Conservation (phyloP, 1,140 invertebrate species). For the Aphelenchoides avenae region DNA sequence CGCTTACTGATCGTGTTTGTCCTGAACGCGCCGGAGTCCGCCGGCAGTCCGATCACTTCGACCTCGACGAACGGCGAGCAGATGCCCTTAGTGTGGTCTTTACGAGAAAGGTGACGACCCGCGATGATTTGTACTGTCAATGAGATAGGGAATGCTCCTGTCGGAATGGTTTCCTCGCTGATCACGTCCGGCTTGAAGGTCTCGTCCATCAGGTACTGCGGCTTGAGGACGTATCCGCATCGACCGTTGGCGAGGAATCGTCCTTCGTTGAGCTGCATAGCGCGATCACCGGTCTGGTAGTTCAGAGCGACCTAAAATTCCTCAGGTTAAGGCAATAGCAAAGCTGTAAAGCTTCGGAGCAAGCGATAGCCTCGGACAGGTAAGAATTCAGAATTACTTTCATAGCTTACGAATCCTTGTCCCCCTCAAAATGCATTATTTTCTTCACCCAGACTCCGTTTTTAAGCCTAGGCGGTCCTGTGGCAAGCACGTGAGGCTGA, state of each 20-base stretch:
- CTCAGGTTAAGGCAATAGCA: conserved; percentile 3
- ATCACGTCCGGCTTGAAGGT: conserved; percentile 72
- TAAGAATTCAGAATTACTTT: too few relatives aligned
- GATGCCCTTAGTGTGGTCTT: conserved; percentile 75
- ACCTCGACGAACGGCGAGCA: conserved; percentile 91
- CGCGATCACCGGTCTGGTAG: conserved; percentile 54
- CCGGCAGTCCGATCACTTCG: conserved; percentile 84
- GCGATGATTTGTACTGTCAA: conserved; percentile 70
- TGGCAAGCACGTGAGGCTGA: too few relatives aligned
- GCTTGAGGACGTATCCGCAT: conserved; percentile 92
- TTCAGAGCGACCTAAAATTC: conserved; percentile 52
- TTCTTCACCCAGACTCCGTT: too few relatives aligned
- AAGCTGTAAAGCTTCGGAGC: conserved; percentile 1
- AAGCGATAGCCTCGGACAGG: conserved; percentile 1
- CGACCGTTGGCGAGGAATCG: conserved; percentile 53
- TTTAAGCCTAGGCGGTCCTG: too few relatives aligned
- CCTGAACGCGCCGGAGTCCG: conserved; percentile 76
- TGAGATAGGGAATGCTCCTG: conserved; percentile 38
- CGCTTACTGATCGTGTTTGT: conserved; percentile 76
- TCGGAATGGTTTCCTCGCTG: too few relatives aligned
- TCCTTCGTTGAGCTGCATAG: conserved; percentile 58
- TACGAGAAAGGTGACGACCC: conserved; percentile 77
- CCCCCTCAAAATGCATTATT: too few relatives aligned
- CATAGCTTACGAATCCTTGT: too few relatives aligned
- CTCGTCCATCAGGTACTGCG: conserved; percentile 80